These are phyloP conservation scores for Trachelus tabidus DNA, from an alignment of 2,888 invertebrate genomes.

Conservation along the genomic window DNA sequence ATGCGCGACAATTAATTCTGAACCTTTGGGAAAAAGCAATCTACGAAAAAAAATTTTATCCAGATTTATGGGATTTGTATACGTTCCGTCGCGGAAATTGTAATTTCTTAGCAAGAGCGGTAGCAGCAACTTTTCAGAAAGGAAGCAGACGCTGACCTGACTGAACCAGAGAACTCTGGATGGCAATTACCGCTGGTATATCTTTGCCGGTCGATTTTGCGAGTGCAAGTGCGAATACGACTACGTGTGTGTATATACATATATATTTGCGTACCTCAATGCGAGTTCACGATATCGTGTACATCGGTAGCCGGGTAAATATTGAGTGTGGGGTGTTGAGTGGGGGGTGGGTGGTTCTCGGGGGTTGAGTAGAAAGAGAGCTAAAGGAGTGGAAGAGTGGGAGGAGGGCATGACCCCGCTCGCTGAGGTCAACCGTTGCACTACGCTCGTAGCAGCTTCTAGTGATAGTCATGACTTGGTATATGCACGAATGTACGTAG, in stretches of 20 bases:
- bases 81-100: background rate
- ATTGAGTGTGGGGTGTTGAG: constrained; percentile 20
- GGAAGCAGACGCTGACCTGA: background rate
- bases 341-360: constrained; percentile 17
- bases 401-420: constrained; percentile 59
- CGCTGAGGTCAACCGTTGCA: constrained; percentile 57
- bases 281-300: constrained; percentile 45
- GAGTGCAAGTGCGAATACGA: background rate
- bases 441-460: constrained; percentile 33
- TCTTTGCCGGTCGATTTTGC: background rate
- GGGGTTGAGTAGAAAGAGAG: constrained; percentile 22
- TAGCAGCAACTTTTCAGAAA: background rate
- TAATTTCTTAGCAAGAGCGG: background rate
- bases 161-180: background rate
- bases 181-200: background rate
- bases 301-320: constrained; percentile 41
- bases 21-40: background rate
- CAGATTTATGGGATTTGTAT: background rate
- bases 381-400: constrained; percentile 32
- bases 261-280: background rate
- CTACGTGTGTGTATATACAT: too few relatives aligned
- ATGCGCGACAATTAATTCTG: background rate
- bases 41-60: background rate
- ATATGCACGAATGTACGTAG: background rate
- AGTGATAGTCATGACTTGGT: background rate